Percentiles rank a stretch among this genome's conserved stretches.
phyloP scores from a whole-genome alignment of 53 echinoderm and acorn worm species.

The Echinarachnius parma region DNA sequence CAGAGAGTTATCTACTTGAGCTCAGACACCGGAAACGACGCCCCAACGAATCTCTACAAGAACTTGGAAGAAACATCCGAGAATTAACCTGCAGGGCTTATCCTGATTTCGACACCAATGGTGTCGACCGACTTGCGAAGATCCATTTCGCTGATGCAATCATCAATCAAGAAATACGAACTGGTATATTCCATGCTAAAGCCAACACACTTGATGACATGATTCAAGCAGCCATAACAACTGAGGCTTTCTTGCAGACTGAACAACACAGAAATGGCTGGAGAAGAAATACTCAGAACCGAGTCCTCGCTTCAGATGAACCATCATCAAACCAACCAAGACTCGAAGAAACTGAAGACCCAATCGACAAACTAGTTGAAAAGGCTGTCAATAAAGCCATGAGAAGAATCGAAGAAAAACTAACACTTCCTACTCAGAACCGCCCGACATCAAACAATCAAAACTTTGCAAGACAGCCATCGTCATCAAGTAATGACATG shows the following conservation, averaged over 20 bases:
- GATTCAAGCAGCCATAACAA: slow-evolving; percentile 7
- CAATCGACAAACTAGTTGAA: neutral
- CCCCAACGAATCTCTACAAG: slow-evolving; percentile 9
- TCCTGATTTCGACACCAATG: slow-evolving; percentile 12
- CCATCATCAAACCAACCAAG: neutral
- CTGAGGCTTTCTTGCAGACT: slow-evolving; percentile 1
- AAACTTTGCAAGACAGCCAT: neutral
- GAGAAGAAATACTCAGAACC: slow-evolving; percentile 6
- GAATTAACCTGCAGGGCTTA: slow-evolving; percentile 16
- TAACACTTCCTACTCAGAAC: neutral
- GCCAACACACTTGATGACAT: slow-evolving; percentile 9
- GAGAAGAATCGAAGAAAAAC: no score
- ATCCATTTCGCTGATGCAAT: slow-evolving; percentile 15
- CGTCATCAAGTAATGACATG: neutral
- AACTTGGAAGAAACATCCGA: slow-evolving; percentile 16
- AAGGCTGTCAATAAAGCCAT: neutral
- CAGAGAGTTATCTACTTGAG: slow-evolving; percentile 21
- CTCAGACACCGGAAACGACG: neutral
- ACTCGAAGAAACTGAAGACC: neutral
- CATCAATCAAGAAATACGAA: neutral
- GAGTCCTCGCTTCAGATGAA: neutral
- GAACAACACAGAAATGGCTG: neutral
- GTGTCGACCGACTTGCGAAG: slow-evolving; percentile 17
- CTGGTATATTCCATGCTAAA: slow-evolving; percentile 10
- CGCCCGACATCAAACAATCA: neutral